Evolutionary conservation across 2,113 vertebrate genomes (phyloP), one percentile per base, ranked within the genome.

Genomic region (Gobius niger): DNA sequence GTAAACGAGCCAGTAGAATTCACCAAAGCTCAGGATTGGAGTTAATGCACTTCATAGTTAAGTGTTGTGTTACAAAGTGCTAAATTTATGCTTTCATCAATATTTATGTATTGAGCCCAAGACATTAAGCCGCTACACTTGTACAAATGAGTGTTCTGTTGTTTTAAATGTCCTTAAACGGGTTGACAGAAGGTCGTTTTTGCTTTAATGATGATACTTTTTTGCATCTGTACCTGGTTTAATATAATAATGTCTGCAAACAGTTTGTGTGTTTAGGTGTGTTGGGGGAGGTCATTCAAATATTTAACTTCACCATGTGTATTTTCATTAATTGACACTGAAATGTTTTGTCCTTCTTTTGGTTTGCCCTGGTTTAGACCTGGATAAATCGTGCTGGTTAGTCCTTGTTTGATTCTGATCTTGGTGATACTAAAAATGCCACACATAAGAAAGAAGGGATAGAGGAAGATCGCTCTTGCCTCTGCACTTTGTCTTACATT

Each of bases 71-170:
- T 82, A 62, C 42, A 70, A 44, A 61, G 65, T 9, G 51, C 72
- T 68, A 47, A 67, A 70, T 76, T 82, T 78, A 82, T 12, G 12
- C 44, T 72, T 81, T 79, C 63, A 77, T 84, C 67, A 80, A 67
- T 83, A 73, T 86, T 81, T 65, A 72, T 78, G 73, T 74, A 78
- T 82, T 46, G 50, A 75, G 74, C 62, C 57, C 68, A 72, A 68
- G 72, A 60, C 67, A 66, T 82, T 82, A 18, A 63, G 77, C 56
- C 64, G 57, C 34, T 60, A 51, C 65, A 34, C 41, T 72, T 52
- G 73, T 86, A 85, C 84, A 86, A 82, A 73, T 80, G 70, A 76
- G 51, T 61, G 46, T 75, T 82, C 18, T 53, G 16, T 5, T 77
- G 60, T 78, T 71, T 70, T 82, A 72, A 87, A 83, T 57, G 63